Evolutionary conservation across 2,888 invertebrate genomes (phyloP), one percentile per base, ranked within the genome.

Genomic region (Yponomeuta malinellus): DNA sequence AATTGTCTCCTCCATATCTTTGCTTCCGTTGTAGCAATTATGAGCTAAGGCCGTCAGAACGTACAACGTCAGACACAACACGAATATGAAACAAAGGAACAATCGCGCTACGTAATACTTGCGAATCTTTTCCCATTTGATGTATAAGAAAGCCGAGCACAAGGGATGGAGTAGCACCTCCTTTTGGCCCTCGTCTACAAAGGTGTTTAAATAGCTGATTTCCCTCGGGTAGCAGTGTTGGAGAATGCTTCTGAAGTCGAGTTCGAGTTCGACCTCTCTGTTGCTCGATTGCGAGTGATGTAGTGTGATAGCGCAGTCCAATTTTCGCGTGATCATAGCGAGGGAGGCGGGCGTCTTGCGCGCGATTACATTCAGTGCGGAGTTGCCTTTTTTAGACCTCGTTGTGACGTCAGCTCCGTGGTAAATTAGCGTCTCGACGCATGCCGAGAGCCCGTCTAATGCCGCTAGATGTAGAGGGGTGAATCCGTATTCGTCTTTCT

Each of bases 341-440:
- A 97, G 93, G 31, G 97, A 97, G 12, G 96, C 96, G 12, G 97
- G 97, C 3, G 97, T 97, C 90, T 97, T 97, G 73, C 97, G 93
- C 31, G 96, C 95, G 73, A 97, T 96, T 74, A 97, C 96, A 77
- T 97, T 96, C 73, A 97, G 89, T 43, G 97, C 97, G 10, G 96
- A 96, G 82, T 96, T 96, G 72, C 97, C 97, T 79, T 96, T 97
- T 84, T 96, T 96, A 70, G 97, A 97, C 79, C 96, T 95, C 2
- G 97, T 96, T 15, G 97, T 97, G n/a, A 97, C 95, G 89, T 97
- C 97, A 69, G 97, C 97, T 4, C 97, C 97, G 81, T 96, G 95
- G 79, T 95, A 95, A 73, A 97, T 95, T 74, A 97, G 87, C 75
- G 96, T 95, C 83, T 97, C 96, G 1, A 97, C 97, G 83, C 97